phyloP scores from a whole-genome alignment of 1,140 invertebrate species.

The Hermetia illucens region DNA sequence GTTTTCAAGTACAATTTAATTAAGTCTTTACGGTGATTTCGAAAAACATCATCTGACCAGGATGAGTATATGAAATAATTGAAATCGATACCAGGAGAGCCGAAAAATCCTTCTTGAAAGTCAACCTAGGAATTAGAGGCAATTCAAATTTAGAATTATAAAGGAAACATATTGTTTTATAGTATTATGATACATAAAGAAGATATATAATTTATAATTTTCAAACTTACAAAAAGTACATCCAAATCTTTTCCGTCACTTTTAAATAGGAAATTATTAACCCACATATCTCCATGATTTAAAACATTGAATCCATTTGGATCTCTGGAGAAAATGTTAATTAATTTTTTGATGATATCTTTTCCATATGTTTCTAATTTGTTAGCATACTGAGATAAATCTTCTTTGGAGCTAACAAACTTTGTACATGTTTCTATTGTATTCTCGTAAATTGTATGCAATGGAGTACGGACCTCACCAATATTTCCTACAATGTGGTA shows the following conservation, averaged over 20 bases:
- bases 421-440: constrained; percentile 9
- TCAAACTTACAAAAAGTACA: constrained; percentile 36
- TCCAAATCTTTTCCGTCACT: constrained; percentile 33
- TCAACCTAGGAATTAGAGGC: constrained; percentile 8
- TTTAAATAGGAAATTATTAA: constrained; percentile 45
- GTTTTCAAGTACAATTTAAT: constrained; percentile 23
- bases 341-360: constrained; percentile 19
- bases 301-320: constrained; percentile 38
- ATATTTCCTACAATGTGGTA: constrained; percentile 7
- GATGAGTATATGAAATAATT: constrained; percentile 11
- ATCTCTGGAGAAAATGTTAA: constrained; percentile 7
- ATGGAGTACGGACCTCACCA: constrained; percentile 7
- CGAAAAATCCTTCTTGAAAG: constrained; percentile 12
- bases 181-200: background rate
- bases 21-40: constrained; percentile 16
- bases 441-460: constrained; percentile 7
- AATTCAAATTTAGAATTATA: constrained; percentile 2
- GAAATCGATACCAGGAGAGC: constrained; percentile 12
- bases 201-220: constrained; percentile 2
- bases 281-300: constrained; percentile 45
- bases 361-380: constrained; percentile 26
- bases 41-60: constrained; percentile 7
- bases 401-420: constrained; percentile 6
- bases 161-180: background rate
- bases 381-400: constrained; percentile 20